A percentile compares a stretch with the other conserved stretches of the same genome.
Conservation (phyloP, 2,797 vertebrate species). For the Sylvia borin region DNA sequence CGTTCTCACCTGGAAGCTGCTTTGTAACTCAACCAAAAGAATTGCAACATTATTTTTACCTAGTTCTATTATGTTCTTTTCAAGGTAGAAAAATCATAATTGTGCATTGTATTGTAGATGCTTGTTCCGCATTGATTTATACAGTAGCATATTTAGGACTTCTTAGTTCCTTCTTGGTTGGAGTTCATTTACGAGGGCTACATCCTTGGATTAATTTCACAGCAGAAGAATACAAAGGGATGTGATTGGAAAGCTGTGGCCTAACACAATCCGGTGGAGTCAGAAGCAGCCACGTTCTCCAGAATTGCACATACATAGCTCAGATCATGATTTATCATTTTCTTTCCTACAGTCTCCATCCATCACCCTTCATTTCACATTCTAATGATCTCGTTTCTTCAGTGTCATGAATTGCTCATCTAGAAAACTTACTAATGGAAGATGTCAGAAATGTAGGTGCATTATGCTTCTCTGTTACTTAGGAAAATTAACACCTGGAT, state of each 20-base stretch:
- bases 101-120: not conserved
- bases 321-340: slow-evolving; percentile 40
- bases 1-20: not conserved
- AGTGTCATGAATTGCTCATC: slow-evolving; percentile 50
- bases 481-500: slow-evolving; percentile 41
- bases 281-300: not conserved
- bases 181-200: not conserved
- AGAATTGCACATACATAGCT: not conserved
- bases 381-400: slow-evolving; percentile 53
- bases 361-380: slow-evolving; percentile 62
- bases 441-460: slow-evolving; percentile 38
- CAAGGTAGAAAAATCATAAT: not conserved
- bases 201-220: not conserved
- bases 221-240: not conserved
- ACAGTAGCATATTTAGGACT: not conserved
- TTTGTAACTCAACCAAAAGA: not conserved
- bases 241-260: not conserved
- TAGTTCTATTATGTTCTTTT: not conserved
- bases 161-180: not conserved
- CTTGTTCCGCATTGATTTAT: not conserved
- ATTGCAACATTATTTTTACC: not conserved
- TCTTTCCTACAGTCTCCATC: slow-evolving; percentile 29
- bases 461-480: slow-evolving; percentile 24
- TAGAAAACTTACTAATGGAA: slow-evolving; percentile 59
- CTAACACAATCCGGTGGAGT: not conserved